Evolutionary conservation across 2,888 invertebrate genomes (phyloP), one percentile per base, ranked within the genome.

Genomic region (Dynastes hyllus): DNA sequence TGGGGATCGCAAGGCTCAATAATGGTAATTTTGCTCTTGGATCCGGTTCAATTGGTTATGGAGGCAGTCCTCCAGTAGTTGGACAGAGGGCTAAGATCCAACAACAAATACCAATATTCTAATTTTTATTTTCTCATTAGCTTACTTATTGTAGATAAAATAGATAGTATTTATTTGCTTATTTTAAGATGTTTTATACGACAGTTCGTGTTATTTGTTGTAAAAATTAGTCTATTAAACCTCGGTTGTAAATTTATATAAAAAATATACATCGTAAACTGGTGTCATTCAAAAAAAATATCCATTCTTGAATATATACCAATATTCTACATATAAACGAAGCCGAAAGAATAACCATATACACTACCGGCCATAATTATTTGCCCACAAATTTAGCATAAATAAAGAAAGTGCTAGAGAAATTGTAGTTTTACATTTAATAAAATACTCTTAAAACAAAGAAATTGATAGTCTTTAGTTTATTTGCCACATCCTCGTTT

Each of bases 11-110:
- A 1, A 78, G 83, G 70, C 84, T 88, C 55, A 87, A 87, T 77
- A 87, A 88, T 83, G 88, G 88, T 50, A 85, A 85, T 0, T 87
- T 85, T 79, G 87, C 87, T n/a, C 73, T 88, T 9, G 88, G 88
- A 27, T 88, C 88, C 3, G 88, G 88, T 27, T 86, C 87, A 1
- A 81, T 88, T 37, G 88, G 88, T n/a, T 88, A 88, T 79, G 87
- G 82, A 27, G 77, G 77, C 9, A 70, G 76, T 76, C 53, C 76
- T 22, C 61, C 77, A 4, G 32, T 66, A 5, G 58, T 73, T 40
- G 73, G 58, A 5, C 58, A 40, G 8, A 73, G 73, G 29, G 37
- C 58, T 1, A 37, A 13, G 58, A 71, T 77, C 61, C 50, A 66
- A 37, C 65, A 55, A 53, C 70, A 78, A 65, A 73, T 69, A 53